Percentiles rank a stretch among this genome's conserved stretches.
These are phyloP conservation scores for Leptodirus hochenwartii DNA, from an alignment of 2,888 invertebrate species.

Conservation along the genomic window DNA sequence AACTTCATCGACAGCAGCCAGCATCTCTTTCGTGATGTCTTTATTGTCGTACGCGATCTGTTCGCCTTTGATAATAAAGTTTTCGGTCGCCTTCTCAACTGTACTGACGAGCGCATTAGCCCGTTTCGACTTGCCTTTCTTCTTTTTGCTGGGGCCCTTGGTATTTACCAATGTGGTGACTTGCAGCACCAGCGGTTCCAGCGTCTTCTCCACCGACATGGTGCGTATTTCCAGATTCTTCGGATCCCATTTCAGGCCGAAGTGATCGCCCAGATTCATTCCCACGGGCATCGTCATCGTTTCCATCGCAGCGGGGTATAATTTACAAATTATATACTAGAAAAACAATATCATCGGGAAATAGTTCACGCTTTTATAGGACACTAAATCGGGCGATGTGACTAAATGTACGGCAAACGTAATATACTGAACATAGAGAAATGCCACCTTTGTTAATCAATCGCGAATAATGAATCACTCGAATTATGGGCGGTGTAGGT, in stretches of 20 bases:
- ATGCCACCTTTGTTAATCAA: too few relatives aligned
- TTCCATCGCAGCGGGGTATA: too few relatives aligned
- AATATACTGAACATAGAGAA: too few relatives aligned
- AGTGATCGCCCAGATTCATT: slow-evolving; percentile 3
- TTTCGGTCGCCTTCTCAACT: slow-evolving; percentile 89
- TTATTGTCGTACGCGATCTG: slow-evolving; percentile 93
- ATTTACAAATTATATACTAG: too few relatives aligned
- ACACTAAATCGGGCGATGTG: too few relatives aligned
- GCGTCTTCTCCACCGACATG: slow-evolving; percentile 89
- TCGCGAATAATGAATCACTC: too few relatives aligned
- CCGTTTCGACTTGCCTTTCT: slow-evolving; percentile 92
- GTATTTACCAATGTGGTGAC: slow-evolving; percentile 94
- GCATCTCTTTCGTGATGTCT: slow-evolving; percentile 89
- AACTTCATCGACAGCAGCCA: slow-evolving; percentile 89
- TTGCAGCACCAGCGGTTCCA: slow-evolving; percentile 91
- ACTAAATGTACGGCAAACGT: too few relatives aligned
- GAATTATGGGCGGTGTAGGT: too few relatives aligned
- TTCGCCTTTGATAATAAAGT: slow-evolving; percentile 90
- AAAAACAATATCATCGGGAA: too few relatives aligned
- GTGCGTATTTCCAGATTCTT: slow-evolving; percentile 77
- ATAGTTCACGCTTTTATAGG: too few relatives aligned
- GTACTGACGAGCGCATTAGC: slow-evolving; percentile 92
- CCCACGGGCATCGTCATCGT: too few relatives aligned
- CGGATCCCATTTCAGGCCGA: slow-evolving; percentile 1
- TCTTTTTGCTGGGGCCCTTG: slow-evolving; percentile 82